Base-by-base conservation (phyloP, 2,888 invertebrate genomes). In the Hecatera dysodea region DNA sequence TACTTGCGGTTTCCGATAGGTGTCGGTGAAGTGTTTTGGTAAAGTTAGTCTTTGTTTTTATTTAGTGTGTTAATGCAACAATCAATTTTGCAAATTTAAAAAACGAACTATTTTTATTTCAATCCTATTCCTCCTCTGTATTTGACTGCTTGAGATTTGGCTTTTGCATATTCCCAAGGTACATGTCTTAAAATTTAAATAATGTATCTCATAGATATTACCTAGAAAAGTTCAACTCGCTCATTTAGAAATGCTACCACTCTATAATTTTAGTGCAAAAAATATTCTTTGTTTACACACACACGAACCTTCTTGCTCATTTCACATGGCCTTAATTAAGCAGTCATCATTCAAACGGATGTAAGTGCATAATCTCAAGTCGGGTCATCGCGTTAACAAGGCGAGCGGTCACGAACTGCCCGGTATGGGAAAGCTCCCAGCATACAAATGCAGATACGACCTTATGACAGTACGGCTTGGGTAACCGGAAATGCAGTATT, bases 391-490 rank as follows among this genome's bases (percentile, higher is more conserved):
- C 90, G 89, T 91, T 94, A 95, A 95, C 94, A 93, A 94, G 94
- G 90, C 93, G 89, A 93, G 88, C 94, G 95, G 95, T 95, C 95
- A 95, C 94, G 94, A 93, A 88, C 90, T 93, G 94, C 93, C 94
- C 95, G 94, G 89, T 93, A 93, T 95, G 95, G 95, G 95, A 95
- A 95, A 93, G 94, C 94, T 95, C 95, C 92, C 95, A 95, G 93
- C 91, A 93, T 94, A 93, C 90, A 93, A 93, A 91, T 93, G 92
- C 89, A 92, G 91, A 90, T 94, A 93, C 90, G 90, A 90, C 93
- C 90, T 92, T 92, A 88, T 91, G 87, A 84, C 81, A 78, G 75
- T 87, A 83, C 71, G 66, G 81, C 78, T 82, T 85, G 80, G 64
- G 85, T 78, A 78, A 82, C 82, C 84, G 87, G 88, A 88, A 87